Conservation (phyloP, 2,797 vertebrate species). For the Pangasius sanitwongsei region DNA sequence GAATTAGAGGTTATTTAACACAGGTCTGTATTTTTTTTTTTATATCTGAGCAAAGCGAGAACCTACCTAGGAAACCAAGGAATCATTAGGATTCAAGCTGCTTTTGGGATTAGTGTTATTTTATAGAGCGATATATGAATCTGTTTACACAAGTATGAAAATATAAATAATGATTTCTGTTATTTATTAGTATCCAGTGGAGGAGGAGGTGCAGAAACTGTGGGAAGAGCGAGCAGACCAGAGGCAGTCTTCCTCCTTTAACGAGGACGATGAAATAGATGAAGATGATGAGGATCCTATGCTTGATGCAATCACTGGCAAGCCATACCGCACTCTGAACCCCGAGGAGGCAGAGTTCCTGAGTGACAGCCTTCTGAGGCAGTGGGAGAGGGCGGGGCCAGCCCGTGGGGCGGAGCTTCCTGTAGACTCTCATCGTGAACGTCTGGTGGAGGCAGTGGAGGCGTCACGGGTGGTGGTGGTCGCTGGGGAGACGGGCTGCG, state of each 20-base stretch:
- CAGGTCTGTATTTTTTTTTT: constrained; percentile 69
- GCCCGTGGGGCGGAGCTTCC: constrained; percentile 78
- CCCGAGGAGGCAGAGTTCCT: constrained; percentile 71
- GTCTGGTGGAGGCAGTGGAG: constrained; percentile 80
- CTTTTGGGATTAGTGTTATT: neutral
- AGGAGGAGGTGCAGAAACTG: constrained; percentile 76
- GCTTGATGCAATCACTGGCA: constrained; percentile 86
- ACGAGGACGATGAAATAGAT: constrained; percentile 71
- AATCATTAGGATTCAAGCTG: neutral
- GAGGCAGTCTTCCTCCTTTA: constrained; percentile 41
- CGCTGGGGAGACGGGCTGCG: constrained; percentile 93
- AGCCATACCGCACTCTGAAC: constrained; percentile 74
- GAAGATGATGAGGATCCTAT: constrained; percentile 72
- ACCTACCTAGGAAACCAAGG: neutral
- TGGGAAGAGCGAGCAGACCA: constrained; percentile 62
- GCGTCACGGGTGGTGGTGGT: constrained; percentile 88
- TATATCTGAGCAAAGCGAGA: neutral
- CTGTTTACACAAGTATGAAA: neutral
- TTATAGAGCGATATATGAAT: neutral
- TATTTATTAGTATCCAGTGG: constrained; percentile 81
- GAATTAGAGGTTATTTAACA: constrained; percentile 82
- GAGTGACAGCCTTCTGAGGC: constrained; percentile 74
- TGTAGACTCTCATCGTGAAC: constrained; percentile 83
- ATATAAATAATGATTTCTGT: neutral
- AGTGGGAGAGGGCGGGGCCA: constrained; percentile 79